phyloP scores from a whole-genome alignment of 2,113 vertebrate species.

The Dicaeum eximium region DNA sequence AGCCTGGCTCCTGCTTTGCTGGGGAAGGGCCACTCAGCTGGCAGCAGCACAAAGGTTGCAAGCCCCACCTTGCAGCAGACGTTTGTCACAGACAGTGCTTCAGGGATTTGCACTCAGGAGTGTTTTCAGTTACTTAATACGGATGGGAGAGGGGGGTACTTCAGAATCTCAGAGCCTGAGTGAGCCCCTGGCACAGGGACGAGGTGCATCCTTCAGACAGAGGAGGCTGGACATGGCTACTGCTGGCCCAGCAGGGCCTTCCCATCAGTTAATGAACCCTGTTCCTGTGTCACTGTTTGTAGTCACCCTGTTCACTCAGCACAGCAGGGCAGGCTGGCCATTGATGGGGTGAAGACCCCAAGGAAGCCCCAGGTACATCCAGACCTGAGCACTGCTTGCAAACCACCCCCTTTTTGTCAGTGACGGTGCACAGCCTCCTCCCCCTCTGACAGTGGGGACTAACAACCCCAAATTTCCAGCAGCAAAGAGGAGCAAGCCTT shows the following conservation, averaged over 20 bases:
- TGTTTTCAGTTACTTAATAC: neutral
- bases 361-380: neutral
- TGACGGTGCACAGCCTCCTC: neutral
- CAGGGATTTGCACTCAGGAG: neutral
- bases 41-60: neutral
- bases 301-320: neutral
- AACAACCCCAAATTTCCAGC: neutral
- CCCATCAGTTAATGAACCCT: rapidly evolving
- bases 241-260: neutral
- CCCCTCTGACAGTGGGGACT: neutral
- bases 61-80: neutral
- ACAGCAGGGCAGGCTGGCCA: rapidly evolving
- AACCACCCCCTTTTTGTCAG: neutral
- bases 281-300: rapidly evolving
- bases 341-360: rapidly evolving
- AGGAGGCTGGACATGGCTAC: neutral
- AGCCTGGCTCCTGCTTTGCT: neutral
- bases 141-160: rapidly evolving
- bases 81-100: neutral
- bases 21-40: neutral
- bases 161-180: neutral
- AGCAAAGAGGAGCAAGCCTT: neutral
- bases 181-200: neutral
- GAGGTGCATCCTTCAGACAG: neutral
- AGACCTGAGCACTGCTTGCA: neutral